Percentiles rank a stretch among this genome's conserved stretches.
phyloP scores from a whole-genome alignment of 2,113 vertebrate species.

The Anthoscopus minutus region DNA sequence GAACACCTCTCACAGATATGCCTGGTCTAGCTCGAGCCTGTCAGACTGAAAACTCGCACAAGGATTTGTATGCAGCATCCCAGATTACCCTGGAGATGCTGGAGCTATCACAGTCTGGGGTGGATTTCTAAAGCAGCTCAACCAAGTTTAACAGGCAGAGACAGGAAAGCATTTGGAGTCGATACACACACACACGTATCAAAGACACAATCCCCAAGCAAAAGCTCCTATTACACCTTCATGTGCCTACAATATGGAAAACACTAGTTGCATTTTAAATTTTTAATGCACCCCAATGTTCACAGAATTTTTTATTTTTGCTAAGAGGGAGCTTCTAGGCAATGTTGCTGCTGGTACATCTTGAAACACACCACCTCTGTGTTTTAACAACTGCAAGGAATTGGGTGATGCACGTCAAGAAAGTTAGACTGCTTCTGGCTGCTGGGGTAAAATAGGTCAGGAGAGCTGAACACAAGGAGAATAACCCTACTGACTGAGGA shows the following conservation, averaged over 20 bases:
- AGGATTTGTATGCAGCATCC: background rate
- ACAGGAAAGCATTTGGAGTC: background rate
- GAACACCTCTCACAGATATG: background rate
- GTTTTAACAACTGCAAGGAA: background rate
- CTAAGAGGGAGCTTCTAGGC: constrained; percentile 7
- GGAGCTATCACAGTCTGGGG: background rate
- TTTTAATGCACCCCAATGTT: background rate
- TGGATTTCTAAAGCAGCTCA: background rate
- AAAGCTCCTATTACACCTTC: background rate
- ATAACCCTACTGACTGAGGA: background rate
- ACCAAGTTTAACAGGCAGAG: background rate
- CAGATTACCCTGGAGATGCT: background rate
- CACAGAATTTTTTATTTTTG: background rate
- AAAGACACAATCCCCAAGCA: background rate
- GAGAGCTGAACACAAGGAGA: background rate
- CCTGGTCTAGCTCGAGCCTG: background rate
- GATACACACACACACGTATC: background rate
- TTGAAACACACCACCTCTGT: background rate
- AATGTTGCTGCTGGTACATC: background rate
- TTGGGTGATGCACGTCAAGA: background rate
- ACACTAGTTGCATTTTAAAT: background rate
- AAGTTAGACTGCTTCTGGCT: background rate
- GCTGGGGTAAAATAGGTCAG: constrained; percentile 6
- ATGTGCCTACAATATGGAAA: background rate
- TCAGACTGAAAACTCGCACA: background rate